These are phyloP conservation scores for Pantala flavescens DNA, from an alignment of 1,140 invertebrate genomes.

Conservation along the genomic window DNA sequence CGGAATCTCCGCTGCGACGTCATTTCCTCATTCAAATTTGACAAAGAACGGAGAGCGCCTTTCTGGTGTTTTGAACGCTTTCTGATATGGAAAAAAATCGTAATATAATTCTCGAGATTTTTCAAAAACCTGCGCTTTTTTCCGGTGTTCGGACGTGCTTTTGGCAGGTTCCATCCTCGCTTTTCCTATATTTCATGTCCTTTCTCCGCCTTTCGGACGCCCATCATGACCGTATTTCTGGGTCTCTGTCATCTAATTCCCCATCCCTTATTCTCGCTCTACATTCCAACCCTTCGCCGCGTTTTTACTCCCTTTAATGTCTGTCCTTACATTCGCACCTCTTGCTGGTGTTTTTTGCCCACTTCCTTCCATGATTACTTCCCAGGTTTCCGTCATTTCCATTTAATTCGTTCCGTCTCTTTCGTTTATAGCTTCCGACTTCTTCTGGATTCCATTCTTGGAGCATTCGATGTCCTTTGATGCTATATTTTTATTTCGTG, in stretches of 20 bases:
- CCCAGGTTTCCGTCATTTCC: no score
- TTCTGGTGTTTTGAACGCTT: not conserved
- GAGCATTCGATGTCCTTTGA: no score
- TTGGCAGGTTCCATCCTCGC: conserved; percentile 2
- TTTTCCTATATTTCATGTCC: not conserved
- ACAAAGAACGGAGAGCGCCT: not conserved
- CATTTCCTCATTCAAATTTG: not conserved
- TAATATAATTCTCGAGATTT: not conserved
- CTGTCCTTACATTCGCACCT: no score
- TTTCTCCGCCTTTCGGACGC: not conserved
- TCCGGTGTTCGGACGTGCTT: not conserved
- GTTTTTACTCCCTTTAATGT: no score
- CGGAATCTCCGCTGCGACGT: not conserved
- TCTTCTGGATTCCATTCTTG: no score
- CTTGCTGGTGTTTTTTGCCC: no score
- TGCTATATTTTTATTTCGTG: no score
- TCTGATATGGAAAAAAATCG: not conserved
- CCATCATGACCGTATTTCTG: not conserved
- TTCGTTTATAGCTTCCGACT: no score
- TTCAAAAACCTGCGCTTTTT: not conserved
- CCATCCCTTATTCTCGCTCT: no score
- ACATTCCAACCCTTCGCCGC: no score
- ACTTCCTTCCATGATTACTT: no score
- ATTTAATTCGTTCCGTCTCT: no score
- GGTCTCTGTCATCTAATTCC: not conserved